A percentile compares a stretch with the other conserved stretches of the same genome.
Evolutionary conservation across 2,113 vertebrate genomes (phyloP).

Genomic region (Tursiops truncatus): DNA sequence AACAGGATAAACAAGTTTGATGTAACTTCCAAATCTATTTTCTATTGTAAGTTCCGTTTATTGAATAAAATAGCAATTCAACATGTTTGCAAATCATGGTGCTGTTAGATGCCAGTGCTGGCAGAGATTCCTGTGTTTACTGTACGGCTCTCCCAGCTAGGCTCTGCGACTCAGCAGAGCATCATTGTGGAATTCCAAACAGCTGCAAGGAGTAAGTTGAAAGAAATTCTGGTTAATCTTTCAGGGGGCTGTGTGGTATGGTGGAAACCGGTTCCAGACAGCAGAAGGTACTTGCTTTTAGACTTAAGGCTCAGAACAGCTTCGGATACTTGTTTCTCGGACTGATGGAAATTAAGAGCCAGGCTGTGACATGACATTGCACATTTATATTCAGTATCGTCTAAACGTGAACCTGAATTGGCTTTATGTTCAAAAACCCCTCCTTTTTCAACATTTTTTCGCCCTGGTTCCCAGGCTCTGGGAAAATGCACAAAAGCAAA

Average conservation of each 20-base stretch:
- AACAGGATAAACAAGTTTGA: constrained; percentile 71
- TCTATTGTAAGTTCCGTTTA: constrained; percentile 71
- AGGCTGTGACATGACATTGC: not conserved
- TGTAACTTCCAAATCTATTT: constrained; percentile 73
- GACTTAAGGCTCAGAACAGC: not conserved
- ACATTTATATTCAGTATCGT: not conserved
- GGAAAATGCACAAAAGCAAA: constrained; percentile 21
- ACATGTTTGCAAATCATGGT: constrained; percentile 80
- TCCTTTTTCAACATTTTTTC: not conserved
- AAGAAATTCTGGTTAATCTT: constrained; percentile 73
- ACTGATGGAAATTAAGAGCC: not conserved
- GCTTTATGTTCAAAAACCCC: not conserved
- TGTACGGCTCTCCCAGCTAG: constrained; percentile 55
- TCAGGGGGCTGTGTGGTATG: constrained; percentile 5
- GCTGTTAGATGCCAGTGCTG: constrained; percentile 74
- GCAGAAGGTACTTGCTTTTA: constrained; percentile 57
- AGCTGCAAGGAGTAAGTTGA: constrained; percentile 78
- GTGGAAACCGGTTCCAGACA: constrained; percentile 64
- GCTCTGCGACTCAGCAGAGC: constrained; percentile 62
- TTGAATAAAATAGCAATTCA: constrained; percentile 78
- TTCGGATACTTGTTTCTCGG: not conserved
- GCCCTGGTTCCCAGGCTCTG: constrained; percentile 8
- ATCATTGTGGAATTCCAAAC: constrained; percentile 71
- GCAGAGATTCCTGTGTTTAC: constrained; percentile 77
- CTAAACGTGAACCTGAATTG: constrained; percentile 19